These are phyloP conservation scores for Petrocephalus microphthalmus DNA, from an alignment of 2,113 vertebrate species.

Conservation along the genomic window DNA sequence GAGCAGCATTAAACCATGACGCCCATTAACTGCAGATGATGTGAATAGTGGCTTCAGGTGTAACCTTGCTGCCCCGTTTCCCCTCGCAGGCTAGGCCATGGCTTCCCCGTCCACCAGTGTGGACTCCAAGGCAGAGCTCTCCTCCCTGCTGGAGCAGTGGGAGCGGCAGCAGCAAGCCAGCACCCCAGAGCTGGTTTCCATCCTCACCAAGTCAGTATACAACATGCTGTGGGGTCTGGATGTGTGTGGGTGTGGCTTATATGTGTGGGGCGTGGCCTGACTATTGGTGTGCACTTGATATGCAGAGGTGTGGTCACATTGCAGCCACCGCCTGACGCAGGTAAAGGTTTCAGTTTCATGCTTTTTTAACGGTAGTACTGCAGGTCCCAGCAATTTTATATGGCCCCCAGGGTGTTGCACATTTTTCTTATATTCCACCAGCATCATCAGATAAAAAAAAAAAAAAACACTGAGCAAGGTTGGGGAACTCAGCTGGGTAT, in stretches of 20 bases:
- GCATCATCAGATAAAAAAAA: not conserved
- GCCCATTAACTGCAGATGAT: not conserved
- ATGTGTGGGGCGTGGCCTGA: not conserved
- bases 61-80: constrained; percentile 2
- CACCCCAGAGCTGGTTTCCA: constrained; percentile 81
- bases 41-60: not conserved
- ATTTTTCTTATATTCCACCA: not conserved
- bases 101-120: constrained; percentile 72
- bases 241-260: not conserved
- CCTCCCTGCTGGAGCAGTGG: constrained; percentile 91
- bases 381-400: not conserved
- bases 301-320: not conserved
- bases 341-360: not conserved
- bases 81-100: constrained; percentile 69
- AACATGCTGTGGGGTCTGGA: not conserved
- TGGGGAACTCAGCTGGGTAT: too few species aligned
- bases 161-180: constrained; percentile 87
- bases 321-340: not conserved
- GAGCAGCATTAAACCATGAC: not conserved
- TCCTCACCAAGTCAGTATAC: constrained; percentile 80
- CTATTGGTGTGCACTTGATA: not conserved
- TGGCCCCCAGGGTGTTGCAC: not conserved
- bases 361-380: not conserved
- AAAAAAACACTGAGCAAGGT: too few species aligned
- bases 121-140: constrained; percentile 97